Base-by-base conservation (phyloP, 2,888 invertebrate genomes). In the Oxytorus armatus region DNA sequence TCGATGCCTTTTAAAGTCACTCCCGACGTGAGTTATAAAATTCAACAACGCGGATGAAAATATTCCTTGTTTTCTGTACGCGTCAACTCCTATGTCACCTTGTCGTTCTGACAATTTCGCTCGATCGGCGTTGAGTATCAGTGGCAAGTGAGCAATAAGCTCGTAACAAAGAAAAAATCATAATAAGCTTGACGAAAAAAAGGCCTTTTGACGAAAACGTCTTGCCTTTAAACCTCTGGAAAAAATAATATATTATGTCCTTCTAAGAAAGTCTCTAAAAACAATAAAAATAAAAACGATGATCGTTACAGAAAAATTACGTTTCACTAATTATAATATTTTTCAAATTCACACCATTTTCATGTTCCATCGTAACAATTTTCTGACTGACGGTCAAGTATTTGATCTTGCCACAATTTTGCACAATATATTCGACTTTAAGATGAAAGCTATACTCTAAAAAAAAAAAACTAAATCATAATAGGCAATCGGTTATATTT, bases 51-150 rank as follows among this genome's bases (percentile, higher is more conserved):
- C 96, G 79, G 95, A 93, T 0, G 98, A 97, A 85, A 95, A 95
- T 87, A 96, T 95, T 7, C 96, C 96, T 83, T 92, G 94, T 49
- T 93, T 93, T 86, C 93, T 93, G 83, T 95, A 96, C 83, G 94
- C 93, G 66, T 94, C 94, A 0, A 98, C 95, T 85, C 94, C 94
- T 55, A 98, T 95, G 90, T 98, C 98, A 3, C 95, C 95, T 90
- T 99, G 98, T 39, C 99, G 93, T 92, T 99, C 99, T 79, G 99
- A 99, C 2, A 99, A 93, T 92, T 99, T 99, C 0, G 96, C 95
- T 3, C 98, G 98, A 92, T 98, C 97, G 0, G 95, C 92, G 90
- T 98, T 98, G 78, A 98, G 93, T 57, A 99, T 94, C 0, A 99
- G 93, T 0, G 99, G 99, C 77, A 99, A 93, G 91, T 99, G 99